A percentile compares a stretch with the other conserved stretches of the same genome.
These are phyloP conservation scores for Teleopsis dalmanni DNA, from an alignment of 1,140 invertebrate genomes.

Conservation along the genomic window DNA sequence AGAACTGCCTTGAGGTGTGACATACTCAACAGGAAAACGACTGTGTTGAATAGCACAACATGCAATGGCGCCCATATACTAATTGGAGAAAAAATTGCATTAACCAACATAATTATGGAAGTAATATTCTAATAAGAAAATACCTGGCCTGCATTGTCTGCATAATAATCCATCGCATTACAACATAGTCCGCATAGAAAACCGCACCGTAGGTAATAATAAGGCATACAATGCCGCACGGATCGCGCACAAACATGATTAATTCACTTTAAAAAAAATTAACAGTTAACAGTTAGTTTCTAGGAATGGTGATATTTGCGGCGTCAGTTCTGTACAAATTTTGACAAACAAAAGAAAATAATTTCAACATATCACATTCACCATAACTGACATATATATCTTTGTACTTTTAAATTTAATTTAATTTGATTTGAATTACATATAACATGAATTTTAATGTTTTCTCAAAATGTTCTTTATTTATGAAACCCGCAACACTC, in stretches of 20 bases:
- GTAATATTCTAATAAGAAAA: slow-evolving; percentile 11
- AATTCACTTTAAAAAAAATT: too few relatives aligned
- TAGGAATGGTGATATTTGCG: too few relatives aligned
- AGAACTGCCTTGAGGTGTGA: slow-evolving; percentile 78
- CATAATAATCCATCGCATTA: slow-evolving; percentile 76
- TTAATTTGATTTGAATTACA: too few relatives aligned
- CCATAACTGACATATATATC: too few relatives aligned
- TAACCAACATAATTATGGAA: slow-evolving; percentile 27
- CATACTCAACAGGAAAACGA: slow-evolving; percentile 68
- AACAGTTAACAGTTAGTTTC: too few relatives aligned
- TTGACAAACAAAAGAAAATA: too few relatives aligned
- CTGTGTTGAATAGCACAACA: slow-evolving; percentile 71
- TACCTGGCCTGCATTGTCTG: slow-evolving; percentile 77
- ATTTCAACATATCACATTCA: too few relatives aligned
- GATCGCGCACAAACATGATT: slow-evolving; percentile 62
- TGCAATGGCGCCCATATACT: slow-evolving; percentile 83
- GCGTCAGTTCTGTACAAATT: too few relatives aligned
- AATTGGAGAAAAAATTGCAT: slow-evolving; percentile 11
- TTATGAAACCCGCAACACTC: too few relatives aligned
- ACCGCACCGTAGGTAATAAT: slow-evolving; percentile 75
- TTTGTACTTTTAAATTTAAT: too few relatives aligned
- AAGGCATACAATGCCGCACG: slow-evolving; percentile 81
- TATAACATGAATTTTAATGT: too few relatives aligned
- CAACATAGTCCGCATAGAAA: slow-evolving; percentile 86
- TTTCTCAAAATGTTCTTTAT: too few relatives aligned